Conservation (phyloP, 2,888 invertebrate genomes). For the Chelonus formosanus region DNA sequence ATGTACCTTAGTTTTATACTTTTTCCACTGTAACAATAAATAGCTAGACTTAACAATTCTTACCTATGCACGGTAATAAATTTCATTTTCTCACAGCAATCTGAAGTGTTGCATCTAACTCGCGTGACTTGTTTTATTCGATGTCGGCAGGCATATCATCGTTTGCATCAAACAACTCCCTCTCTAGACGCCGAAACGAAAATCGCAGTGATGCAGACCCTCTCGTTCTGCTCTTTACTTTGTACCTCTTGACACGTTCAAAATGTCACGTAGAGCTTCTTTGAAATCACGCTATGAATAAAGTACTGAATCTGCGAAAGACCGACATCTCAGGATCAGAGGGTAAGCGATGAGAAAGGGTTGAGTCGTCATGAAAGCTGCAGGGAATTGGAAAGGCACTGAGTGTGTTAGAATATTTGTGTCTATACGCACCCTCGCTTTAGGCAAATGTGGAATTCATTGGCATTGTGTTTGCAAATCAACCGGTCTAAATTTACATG, state of each 20-base stretch:
- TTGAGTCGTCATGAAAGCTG: constrained; percentile 34
- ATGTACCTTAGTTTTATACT: too few relatives aligned
- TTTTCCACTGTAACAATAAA: too few relatives aligned
- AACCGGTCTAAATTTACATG: constrained; percentile 62
- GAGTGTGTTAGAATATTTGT: constrained; percentile 40
- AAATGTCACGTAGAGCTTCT: constrained; percentile 31
- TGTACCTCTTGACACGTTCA: constrained; percentile 28
- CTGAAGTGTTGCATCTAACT: constrained; percentile 31
- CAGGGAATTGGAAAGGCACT: constrained; percentile 34
- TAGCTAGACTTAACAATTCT: neutral
- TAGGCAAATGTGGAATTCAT: constrained; percentile 56
- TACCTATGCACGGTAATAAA: constrained; percentile 29
- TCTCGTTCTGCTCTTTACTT: constrained; percentile 4
- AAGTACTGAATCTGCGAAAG: constrained; percentile 9
- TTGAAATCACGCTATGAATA: constrained; percentile 22
- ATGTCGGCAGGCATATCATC: constrained; percentile 24
- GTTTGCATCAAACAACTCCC: constrained; percentile 23
- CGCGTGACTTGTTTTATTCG: constrained; percentile 33
- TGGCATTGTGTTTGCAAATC: constrained; percentile 64
- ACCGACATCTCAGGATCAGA: neutral
- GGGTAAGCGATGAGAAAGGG: constrained; percentile 19
- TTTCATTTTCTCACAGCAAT: constrained; percentile 35
- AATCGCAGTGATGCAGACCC: neutral
- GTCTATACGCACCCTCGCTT: constrained; percentile 41
- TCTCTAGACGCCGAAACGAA: neutral